Base-by-base conservation (phyloP, 2,113 vertebrate species). In the Python bivittatus region DNA sequence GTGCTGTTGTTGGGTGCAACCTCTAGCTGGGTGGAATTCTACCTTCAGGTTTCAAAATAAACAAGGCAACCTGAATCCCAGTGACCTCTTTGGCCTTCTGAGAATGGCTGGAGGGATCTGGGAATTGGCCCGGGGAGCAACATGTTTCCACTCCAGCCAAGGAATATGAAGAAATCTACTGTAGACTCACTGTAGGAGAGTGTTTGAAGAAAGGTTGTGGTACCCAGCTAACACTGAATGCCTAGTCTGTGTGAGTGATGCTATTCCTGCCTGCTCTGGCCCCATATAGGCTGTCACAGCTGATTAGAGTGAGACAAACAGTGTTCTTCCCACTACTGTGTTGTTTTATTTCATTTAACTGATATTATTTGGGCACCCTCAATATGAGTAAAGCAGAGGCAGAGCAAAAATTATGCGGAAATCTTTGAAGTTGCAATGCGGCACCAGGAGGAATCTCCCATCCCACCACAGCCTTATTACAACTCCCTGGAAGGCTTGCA, bases 361-460 rank as follows among this genome's bases (percentile, higher is more conserved):
- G 92, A 90, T 95, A 96, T 94, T 93, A 33, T 93, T 95, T 94
- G 95, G 96, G 91, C 92, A 93, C 20, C 68, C 52, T 54, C 20
- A 72, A 27, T 91, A 84, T 44, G 91, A 92, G 88, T 88, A 92
- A 92, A 38, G 42, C 86, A 92, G 93, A 87, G 91, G 91, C 90
- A 91, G 88, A 94, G 90, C 29, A 88, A n/a, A 38, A 92, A 91
- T 64, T 23, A 3, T 0, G 0, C 42, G 29, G 25, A 86, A 54
- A 88, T 22, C 44, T 94, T 94, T n/a, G 89, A 93, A 93, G 22
- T 23, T 29, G 38, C 0, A 1, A 1, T 4, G 0, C 0, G 1
- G 44, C 29, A 56, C 57, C 13, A 38, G 33, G 92, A 91, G 25
- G 93, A 89, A 38, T 7, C 9, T 57, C 88, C 61, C 11, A 53